phyloP scores from a whole-genome alignment of 2,888 invertebrate species.

The Crossocerus cetratus region DNA sequence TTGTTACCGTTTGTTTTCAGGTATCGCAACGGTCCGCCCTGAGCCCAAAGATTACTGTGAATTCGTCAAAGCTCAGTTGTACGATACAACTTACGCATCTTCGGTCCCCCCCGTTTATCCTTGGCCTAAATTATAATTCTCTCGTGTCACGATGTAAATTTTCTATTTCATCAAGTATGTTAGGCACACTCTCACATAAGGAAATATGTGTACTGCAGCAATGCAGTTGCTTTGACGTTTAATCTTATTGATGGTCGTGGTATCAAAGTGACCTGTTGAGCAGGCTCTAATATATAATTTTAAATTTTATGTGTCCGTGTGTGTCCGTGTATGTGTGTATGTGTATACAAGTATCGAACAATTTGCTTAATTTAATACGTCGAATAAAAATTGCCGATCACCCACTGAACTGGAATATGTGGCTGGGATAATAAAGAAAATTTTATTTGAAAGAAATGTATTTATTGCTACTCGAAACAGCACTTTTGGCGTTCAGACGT shows the following conservation, averaged over 20 bases:
- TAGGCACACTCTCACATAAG: not conserved
- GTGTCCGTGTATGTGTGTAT: slow-evolving; percentile 16
- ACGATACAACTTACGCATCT: slow-evolving; percentile 84
- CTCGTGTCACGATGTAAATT: not conserved
- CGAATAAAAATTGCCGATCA: too few relatives aligned
- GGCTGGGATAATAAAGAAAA: not conserved
- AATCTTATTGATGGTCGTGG: slow-evolving; percentile 28
- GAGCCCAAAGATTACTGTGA: slow-evolving; percentile 85
- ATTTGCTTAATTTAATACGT: slow-evolving; percentile 21
- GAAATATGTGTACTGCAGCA: slow-evolving; percentile 8
- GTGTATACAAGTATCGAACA: slow-evolving; percentile 11
- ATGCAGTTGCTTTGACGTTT: not conserved
- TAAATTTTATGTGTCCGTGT: slow-evolving; percentile 2
- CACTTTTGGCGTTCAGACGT: slow-evolving; percentile 32
- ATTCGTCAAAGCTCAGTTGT: slow-evolving; percentile 90
- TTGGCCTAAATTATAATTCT: slow-evolving; percentile 78
- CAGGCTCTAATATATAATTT: slow-evolving; percentile 36
- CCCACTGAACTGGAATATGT: too few relatives aligned
- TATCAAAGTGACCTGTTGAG: slow-evolving; percentile 46
- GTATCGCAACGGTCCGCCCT: slow-evolving; percentile 87
- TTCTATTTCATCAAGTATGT: slow-evolving; percentile 8
- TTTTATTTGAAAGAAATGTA: slow-evolving; percentile 56
- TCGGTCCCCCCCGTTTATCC: slow-evolving; percentile 84
- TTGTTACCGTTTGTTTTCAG: slow-evolving; percentile 74
- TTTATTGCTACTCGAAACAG: slow-evolving; percentile 60